phyloP scores from a whole-genome alignment of 1,140 invertebrate species.

The Theocolax elegans region DNA sequence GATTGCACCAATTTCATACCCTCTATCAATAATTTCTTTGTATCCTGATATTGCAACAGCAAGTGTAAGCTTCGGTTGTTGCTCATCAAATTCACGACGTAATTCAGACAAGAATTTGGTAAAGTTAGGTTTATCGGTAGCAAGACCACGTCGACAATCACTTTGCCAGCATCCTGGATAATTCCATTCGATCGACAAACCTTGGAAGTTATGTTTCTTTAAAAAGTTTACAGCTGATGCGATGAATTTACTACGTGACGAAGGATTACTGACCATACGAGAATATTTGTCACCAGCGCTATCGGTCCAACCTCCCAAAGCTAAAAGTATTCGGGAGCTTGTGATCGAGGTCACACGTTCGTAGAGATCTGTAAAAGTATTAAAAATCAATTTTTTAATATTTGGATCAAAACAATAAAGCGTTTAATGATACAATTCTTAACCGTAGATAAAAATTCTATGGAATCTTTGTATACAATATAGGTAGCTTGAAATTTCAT shows the following conservation, averaged over 20 bases:
- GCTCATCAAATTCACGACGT: slow-evolving; percentile 77
- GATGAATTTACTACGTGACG: slow-evolving; percentile 76
- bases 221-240: slow-evolving; percentile 76
- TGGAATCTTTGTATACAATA: too few species aligned
- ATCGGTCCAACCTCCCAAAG: slow-evolving; percentile 91
- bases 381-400: slow-evolving; percentile 16
- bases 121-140: slow-evolving; percentile 81
- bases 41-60: slow-evolving; percentile 89
- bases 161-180: slow-evolving; percentile 93
- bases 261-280: slow-evolving; percentile 74
- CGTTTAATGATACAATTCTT: too few species aligned
- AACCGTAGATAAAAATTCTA: too few species aligned
- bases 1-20: slow-evolving; percentile 81
- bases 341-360: slow-evolving; percentile 73
- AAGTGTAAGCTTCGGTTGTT: slow-evolving; percentile 76
- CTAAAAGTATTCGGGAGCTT: slow-evolving; percentile 78
- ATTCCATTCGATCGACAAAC: slow-evolving; percentile 90
- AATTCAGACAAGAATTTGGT: slow-evolving; percentile 84
- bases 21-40: slow-evolving; percentile 86
- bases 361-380: slow-evolving; percentile 72
- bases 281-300: slow-evolving; percentile 87
- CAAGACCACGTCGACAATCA: slow-evolving; percentile 83
- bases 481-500: too few species aligned
- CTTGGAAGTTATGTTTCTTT: slow-evolving; percentile 79
- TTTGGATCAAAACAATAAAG: too few species aligned